A percentile compares a stretch with the other conserved stretches of the same genome.
phyloP scores from a whole-genome alignment of 2,113 vertebrate species.

The Hystrix brachyura region DNA sequence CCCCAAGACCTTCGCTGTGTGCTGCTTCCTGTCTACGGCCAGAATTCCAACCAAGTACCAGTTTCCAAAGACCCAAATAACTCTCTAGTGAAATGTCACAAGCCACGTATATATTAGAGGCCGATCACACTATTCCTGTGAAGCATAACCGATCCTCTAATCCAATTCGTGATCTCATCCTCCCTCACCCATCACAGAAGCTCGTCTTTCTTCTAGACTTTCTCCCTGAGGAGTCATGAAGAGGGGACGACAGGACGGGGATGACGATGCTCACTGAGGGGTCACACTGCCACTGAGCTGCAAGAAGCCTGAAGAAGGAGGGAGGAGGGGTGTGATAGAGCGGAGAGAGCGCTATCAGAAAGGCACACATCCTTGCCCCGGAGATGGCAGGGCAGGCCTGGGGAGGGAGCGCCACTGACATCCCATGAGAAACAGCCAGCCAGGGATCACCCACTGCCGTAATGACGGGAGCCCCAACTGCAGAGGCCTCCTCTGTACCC shows the following conservation, averaged over 20 bases:
- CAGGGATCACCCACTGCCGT: rapidly evolving
- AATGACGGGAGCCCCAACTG: too few relatives aligned
- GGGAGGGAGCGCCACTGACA: background rate
- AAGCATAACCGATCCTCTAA: background rate
- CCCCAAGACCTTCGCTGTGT: background rate
- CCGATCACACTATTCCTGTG: background rate
- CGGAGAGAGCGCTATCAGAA: rapidly evolving
- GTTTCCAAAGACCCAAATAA: background rate
- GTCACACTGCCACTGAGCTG: background rate
- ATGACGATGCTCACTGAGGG: too few relatives aligned
- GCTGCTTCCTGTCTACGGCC: too few relatives aligned
- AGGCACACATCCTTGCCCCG: rapidly evolving
- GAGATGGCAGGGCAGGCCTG: rapidly evolving
- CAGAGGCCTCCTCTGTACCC: background rate
- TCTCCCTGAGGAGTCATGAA: too few relatives aligned
- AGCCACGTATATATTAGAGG: background rate
- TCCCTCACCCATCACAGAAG: background rate
- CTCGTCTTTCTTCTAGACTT: background rate
- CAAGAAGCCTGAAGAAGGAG: background rate
- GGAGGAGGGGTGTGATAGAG: rapidly evolving
- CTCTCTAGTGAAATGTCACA: background rate
- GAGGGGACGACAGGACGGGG: too few relatives aligned
- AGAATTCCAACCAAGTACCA: background rate
- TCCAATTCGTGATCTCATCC: too few relatives aligned
- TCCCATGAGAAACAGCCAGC: background rate